Evolutionary conservation across 2,888 invertebrate genomes (phyloP).

Genomic region (Nomada flava): DNA sequence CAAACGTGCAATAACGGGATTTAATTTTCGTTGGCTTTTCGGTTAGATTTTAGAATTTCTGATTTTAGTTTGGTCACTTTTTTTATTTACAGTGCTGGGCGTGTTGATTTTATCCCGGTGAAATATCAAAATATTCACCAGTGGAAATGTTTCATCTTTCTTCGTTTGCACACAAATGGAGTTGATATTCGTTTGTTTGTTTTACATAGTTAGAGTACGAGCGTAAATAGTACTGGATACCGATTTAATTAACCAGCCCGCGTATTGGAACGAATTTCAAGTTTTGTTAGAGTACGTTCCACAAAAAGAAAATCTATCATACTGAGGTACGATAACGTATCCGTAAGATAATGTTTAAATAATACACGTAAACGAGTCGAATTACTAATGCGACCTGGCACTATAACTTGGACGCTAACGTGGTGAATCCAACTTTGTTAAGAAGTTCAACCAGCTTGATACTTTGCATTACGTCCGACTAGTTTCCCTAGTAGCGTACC

Average conservation of each 20-base stretch:
- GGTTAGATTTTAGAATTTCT: neutral
- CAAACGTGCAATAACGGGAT: too few relatives aligned
- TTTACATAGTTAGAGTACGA: neutral
- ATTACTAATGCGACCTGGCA: constrained; percentile 36
- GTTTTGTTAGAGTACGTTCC: neutral
- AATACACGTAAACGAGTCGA: constrained; percentile 9
- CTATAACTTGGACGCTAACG: constrained; percentile 37
- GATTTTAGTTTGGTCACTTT: neutral
- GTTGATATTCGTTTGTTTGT: neutral
- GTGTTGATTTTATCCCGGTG: constrained; percentile 12
- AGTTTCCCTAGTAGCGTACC: constrained; percentile 45
- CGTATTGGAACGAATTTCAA: neutral
- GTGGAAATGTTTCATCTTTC: neutral
- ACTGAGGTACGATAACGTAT: neutral
- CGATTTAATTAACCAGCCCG: neutral
- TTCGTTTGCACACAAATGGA: neutral
- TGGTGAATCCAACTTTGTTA: constrained; percentile 41
- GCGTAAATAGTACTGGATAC: neutral
- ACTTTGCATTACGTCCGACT: constrained; percentile 42
- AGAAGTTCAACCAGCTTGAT: constrained; percentile 51
- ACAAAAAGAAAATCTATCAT: neutral
- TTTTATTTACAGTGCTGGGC: neutral
- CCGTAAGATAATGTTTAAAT: constrained; percentile 4
- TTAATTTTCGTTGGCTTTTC: neutral
- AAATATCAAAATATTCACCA: constrained; percentile 16